A percentile compares a stretch with the other conserved stretches of the same genome.
These are phyloP conservation scores for Myrmophylax atrothorax DNA, from an alignment of 2,113 vertebrate genomes.

Conservation along the genomic window DNA sequence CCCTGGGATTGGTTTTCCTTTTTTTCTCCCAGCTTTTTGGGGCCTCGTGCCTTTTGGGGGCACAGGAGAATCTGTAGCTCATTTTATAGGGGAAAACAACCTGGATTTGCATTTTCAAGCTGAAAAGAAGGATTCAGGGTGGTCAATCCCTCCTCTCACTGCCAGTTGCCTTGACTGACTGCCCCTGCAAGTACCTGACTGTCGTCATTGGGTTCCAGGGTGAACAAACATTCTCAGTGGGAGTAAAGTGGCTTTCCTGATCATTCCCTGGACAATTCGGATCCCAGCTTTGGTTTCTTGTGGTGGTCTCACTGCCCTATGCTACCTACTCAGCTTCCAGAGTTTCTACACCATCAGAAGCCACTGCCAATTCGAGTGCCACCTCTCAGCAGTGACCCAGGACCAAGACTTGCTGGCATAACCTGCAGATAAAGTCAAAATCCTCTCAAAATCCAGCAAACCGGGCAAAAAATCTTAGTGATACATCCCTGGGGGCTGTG, in stretches of 20 bases:
- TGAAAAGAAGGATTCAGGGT: neutral
- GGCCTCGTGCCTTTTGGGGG: fast-evolving
- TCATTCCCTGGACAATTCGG: neutral
- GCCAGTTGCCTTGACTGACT: neutral
- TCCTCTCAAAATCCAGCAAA: neutral
- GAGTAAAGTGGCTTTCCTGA: fast-evolving
- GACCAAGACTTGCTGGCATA: neutral
- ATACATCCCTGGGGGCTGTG: neutral
- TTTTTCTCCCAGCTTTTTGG: neutral
- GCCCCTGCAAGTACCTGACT: no score
- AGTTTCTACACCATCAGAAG: neutral
- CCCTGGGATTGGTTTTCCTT: neutral
- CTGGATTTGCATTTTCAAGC: neutral
- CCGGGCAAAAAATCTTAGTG: neutral
- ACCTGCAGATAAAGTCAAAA: neutral
- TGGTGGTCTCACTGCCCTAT: neutral
- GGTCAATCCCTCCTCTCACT: neutral
- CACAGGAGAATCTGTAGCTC: neutral
- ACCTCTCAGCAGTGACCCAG: fast-evolving
- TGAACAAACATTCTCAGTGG: neutral
- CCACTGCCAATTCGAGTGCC: fast-evolving
- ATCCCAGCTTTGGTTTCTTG: neutral
- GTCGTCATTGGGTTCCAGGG: neutral
- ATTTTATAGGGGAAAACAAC: neutral
- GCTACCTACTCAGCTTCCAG: fast-evolving